These are phyloP conservation scores for Pomacea maculata DNA, from an alignment of 1,140 invertebrate genomes.

Conservation along the genomic window DNA sequence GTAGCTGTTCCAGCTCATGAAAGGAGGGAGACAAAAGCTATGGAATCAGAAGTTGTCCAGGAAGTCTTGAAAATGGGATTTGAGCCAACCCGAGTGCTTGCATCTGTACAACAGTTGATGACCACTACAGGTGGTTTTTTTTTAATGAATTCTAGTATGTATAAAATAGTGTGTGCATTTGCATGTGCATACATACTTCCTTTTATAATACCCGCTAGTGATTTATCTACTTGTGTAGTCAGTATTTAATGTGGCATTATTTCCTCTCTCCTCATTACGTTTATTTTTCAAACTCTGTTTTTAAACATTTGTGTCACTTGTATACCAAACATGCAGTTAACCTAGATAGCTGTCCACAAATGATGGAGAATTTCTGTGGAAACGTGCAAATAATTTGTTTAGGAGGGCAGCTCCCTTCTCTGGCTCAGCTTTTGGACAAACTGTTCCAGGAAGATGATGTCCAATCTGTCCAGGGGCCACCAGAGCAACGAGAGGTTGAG, in stretches of 20 bases:
- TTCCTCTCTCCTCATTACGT: too few relatives aligned
- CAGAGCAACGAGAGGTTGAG: background rate
- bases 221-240: too few relatives aligned
- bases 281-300: too few relatives aligned
- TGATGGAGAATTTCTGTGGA: too few relatives aligned
- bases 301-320: too few relatives aligned
- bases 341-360: too few relatives aligned
- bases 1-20: background rate
- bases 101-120: background rate
- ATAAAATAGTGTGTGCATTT: background rate
- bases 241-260: too few relatives aligned
- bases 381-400: background rate
- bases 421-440: background rate
- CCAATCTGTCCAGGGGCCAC: background rate
- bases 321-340: too few relatives aligned
- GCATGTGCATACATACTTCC: too few relatives aligned
- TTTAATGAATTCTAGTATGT: too few relatives aligned
- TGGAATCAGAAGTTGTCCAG: background rate
- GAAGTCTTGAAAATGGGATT: slow-evolving; percentile 17
- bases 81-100: background rate
- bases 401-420: background rate
- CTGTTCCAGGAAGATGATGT: background rate
- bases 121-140: background rate
- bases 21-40: background rate
- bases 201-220: too few relatives aligned